These are phyloP conservation scores for Microtus oregoni DNA, from an alignment of 2,113 vertebrate species.

Conservation along the genomic window DNA sequence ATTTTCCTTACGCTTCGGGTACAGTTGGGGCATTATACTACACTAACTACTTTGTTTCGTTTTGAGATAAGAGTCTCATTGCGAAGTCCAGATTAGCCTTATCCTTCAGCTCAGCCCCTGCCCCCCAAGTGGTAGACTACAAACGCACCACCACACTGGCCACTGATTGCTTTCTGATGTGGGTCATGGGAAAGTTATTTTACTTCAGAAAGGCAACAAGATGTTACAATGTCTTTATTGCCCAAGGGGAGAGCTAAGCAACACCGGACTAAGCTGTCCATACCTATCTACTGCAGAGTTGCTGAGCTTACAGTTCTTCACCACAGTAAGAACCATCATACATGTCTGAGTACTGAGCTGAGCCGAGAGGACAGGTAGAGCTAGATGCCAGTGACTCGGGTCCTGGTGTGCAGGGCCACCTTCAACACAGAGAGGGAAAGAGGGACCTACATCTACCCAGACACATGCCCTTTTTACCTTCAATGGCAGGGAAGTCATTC, in stretches of 20 bases:
- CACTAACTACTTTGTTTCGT: neutral
- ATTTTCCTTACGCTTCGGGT: neutral
- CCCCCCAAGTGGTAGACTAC: neutral
- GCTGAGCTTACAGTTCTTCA: neutral
- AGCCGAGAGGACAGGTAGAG: neutral
- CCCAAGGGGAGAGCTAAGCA: neutral
- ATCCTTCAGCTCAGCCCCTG: neutral
- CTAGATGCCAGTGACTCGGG: neutral
- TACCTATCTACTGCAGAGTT: neutral
- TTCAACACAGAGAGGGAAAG: neutral
- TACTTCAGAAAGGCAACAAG: neutral
- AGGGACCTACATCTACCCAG: neutral
- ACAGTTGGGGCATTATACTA: neutral
- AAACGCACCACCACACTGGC: neutral
- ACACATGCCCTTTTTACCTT: constrained; percentile 88
- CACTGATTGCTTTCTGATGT: neutral
- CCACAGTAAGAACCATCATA: neutral
- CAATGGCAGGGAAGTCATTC: constrained; percentile 90
- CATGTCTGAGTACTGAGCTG: neutral
- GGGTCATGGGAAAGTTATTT: neutral
- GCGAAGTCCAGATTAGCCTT: neutral
- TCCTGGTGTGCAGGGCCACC: fast-evolving
- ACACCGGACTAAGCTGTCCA: neutral
- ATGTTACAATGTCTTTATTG: neutral
- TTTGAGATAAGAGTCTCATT: neutral